These are phyloP conservation scores for Grapholita molesta DNA, from an alignment of 1,140 invertebrate species.

Conservation along the genomic window DNA sequence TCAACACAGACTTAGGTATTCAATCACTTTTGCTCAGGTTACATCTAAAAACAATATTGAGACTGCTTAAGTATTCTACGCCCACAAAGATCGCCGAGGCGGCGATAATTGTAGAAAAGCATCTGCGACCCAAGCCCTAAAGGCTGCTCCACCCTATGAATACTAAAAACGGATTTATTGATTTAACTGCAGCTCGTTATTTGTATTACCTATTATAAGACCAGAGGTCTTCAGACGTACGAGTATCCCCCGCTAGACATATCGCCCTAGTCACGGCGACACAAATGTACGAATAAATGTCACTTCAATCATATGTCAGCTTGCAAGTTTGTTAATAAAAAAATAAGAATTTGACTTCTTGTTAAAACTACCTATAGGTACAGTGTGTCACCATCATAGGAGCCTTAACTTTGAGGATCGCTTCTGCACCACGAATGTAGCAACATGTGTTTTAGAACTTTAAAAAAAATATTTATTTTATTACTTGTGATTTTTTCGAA, in stretches of 20 bases:
- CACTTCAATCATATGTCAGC: too few relatives aligned
- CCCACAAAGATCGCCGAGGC: background rate
- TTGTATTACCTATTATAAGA: background rate
- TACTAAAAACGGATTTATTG: background rate
- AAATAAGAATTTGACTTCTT: too few relatives aligned
- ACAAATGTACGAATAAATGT: too few relatives aligned
- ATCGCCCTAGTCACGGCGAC: too few relatives aligned
- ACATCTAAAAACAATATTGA: background rate
- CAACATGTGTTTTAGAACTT: too few relatives aligned
- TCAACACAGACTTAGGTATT: background rate
- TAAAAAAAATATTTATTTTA: too few relatives aligned
- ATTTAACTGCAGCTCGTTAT: background rate
- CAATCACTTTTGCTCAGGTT: background rate
- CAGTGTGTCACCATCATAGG: too few relatives aligned
- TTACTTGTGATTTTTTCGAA: too few relatives aligned
- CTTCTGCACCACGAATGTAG: too few relatives aligned
- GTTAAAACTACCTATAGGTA: too few relatives aligned
- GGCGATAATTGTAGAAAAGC: slow-evolving; percentile 2
- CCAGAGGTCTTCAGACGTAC: background rate
- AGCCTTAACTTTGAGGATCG: too few relatives aligned
- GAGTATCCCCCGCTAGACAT: background rate
- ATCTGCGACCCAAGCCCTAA: background rate
- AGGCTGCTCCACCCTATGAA: background rate
- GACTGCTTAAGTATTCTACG: background rate
- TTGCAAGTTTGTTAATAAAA: too few relatives aligned